Base-by-base conservation (phyloP, 2,113 vertebrate genomes). In the Sylvilagus bachmani region DNA sequence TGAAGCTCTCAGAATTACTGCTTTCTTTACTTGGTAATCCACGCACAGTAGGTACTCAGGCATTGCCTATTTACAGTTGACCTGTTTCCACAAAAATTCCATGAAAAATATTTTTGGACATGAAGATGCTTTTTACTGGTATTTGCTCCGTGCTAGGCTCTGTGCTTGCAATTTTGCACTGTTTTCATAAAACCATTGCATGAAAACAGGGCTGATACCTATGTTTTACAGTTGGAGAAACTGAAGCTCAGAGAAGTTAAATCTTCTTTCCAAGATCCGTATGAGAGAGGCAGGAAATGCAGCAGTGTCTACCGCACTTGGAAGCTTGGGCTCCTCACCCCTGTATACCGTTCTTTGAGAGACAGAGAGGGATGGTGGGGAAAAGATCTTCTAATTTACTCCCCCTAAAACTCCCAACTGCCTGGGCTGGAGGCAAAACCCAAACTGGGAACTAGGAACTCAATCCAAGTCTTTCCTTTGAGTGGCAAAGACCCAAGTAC, bases 21-120 rank as follows among this genome's bases (percentile, higher is more conserved):
- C 10, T 87, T 75, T 73, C 17, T 93, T 90, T 36, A 66, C 25
- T 78, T 21, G 51, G 10, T 81, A 81, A 90, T 61, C 25, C 64
- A 53, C 78, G 51, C 13, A 7, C 66, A 55, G 86, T 89, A 74
- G 67, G 3, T 83, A 74, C n/a, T 74, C 55, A 89, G 36, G 82
- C 19, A 73, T 0, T 71, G 66, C 36, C 94, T 91, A 38, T 86
- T 84, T 94, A 86, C 55, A 67, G 69, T 91, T 90, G 38, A 74
- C 33, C 44, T 95, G 10, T 64, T 95, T 86, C 33, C 38, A 89
- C 21, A 88, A 53, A 91, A 90, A 49, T 79, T 62, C 29, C 62
- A 61, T 55, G 61, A 88, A 75, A 78, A 61, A 79, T 12, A 69
- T 75, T 91, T 90, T 83, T 90, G 78, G 55, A 84, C 75, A 90